These are phyloP conservation scores for Ormyrus thymus DNA, from an alignment of 2,888 invertebrate genomes.

Conservation along the genomic window DNA sequence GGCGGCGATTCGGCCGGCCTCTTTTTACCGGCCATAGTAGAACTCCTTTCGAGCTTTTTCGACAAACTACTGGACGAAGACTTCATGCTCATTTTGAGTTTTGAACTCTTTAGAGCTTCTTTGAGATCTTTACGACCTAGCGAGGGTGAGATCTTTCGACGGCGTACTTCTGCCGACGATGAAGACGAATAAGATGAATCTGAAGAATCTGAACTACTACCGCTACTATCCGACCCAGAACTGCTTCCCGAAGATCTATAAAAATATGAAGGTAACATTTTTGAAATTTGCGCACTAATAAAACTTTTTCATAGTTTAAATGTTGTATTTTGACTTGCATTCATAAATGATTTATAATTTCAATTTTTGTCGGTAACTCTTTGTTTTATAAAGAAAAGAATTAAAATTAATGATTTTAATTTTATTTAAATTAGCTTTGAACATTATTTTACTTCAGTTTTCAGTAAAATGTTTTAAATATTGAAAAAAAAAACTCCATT, in stretches of 20 bases:
- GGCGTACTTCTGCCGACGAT: conserved; percentile 74
- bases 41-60: conserved; percentile 71
- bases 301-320: too few species aligned
- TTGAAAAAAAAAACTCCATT: too few species aligned
- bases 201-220: conserved; percentile 78
- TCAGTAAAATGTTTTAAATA: too few species aligned
- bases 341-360: too few species aligned
- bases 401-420: background rate
- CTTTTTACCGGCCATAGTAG: conserved; percentile 73
- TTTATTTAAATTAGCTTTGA: background rate
- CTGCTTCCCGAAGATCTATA: conserved; percentile 75
- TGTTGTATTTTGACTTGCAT: too few species aligned
- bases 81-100: conserved; percentile 77
- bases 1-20: conserved; percentile 72
- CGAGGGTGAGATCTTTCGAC: conserved; percentile 76
- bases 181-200: conserved; percentile 79
- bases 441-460: too few species aligned
- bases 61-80: conserved; percentile 66
- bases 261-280: conserved; percentile 5
- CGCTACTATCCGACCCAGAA: conserved; percentile 77
- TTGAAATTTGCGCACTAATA: too few species aligned
- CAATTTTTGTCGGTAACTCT: too few species aligned
- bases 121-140: conserved; percentile 75
- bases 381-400: too few species aligned
- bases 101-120: conserved; percentile 80